Evolutionary conservation across 2,888 invertebrate species (phyloP).

Genomic region (Drosophila anomelani): DNA sequence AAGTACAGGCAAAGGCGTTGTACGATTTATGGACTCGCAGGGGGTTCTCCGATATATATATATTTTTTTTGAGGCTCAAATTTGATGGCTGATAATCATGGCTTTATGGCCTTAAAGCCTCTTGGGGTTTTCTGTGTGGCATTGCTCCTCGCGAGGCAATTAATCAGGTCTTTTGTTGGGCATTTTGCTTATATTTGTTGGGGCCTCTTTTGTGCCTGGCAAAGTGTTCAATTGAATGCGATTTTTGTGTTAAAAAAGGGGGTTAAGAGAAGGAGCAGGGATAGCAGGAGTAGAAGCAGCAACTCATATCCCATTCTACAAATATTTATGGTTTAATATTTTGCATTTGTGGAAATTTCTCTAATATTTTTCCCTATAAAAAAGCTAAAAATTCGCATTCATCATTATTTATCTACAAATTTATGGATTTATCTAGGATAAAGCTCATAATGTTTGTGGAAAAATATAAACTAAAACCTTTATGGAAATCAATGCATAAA

Average conservation of each 20-base stretch:
- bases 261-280: background rate
- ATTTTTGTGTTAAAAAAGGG: background rate
- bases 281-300: too few species aligned
- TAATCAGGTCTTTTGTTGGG: slow-evolving; percentile 56
- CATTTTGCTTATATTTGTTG: background rate
- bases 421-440: background rate
- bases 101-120: background rate
- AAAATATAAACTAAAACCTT: background rate
- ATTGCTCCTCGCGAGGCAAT: slow-evolving; percentile 40
- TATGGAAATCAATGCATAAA: background rate
- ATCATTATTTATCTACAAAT: background rate
- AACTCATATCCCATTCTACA: background rate
- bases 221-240: slow-evolving; percentile 47
- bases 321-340: background rate
- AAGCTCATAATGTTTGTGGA: background rate
- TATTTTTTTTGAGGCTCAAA: slow-evolving; percentile 44
- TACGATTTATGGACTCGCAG: slow-evolving; percentile 63
- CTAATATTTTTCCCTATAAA: too few species aligned
- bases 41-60: slow-evolving; percentile 26
- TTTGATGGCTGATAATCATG: background rate
- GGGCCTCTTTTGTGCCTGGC: slow-evolving; percentile 15
- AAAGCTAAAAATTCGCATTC: background rate
- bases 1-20: slow-evolving; percentile 64
- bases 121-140: background rate
- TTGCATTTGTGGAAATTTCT: too few species aligned